A percentile compares a stretch with the other conserved stretches of the same genome.
Conservation (phyloP, 2,113 vertebrate species). For the Gavia stellata region DNA sequence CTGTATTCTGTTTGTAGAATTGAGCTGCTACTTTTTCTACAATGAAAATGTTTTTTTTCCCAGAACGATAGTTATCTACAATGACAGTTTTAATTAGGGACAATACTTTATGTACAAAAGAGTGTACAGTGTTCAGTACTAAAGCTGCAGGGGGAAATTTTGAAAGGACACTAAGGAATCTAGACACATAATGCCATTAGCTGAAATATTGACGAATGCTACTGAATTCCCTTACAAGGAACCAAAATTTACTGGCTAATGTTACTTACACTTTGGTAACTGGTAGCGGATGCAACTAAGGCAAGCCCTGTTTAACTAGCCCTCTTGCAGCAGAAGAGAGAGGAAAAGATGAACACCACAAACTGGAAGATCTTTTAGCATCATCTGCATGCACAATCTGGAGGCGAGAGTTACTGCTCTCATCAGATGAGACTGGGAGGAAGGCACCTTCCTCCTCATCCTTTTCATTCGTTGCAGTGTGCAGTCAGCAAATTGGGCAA, state of each 20-base stretch:
- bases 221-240: not conserved
- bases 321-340: not conserved
- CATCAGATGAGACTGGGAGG: not conserved
- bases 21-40: not conserved
- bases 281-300: not conserved
- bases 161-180: not conserved
- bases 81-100: not conserved
- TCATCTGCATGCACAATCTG: fast-evolving
- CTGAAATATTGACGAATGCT: not conserved
- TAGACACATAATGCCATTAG: not conserved
- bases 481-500: not conserved
- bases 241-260: not conserved
- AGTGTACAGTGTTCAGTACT: not conserved
- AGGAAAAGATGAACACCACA: not conserved
- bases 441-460: not conserved
- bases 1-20: not conserved
- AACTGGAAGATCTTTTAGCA: not conserved
- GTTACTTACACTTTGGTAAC: not conserved
- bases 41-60: not conserved
- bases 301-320: not conserved
- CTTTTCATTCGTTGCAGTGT: not conserved
- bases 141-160: not conserved
- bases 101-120: not conserved
- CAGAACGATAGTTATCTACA: not conserved
- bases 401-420: not conserved